Evolutionary conservation across 2,797 vertebrate species (phyloP).

Genomic region (Heteromormyrus szaboi): DNA sequence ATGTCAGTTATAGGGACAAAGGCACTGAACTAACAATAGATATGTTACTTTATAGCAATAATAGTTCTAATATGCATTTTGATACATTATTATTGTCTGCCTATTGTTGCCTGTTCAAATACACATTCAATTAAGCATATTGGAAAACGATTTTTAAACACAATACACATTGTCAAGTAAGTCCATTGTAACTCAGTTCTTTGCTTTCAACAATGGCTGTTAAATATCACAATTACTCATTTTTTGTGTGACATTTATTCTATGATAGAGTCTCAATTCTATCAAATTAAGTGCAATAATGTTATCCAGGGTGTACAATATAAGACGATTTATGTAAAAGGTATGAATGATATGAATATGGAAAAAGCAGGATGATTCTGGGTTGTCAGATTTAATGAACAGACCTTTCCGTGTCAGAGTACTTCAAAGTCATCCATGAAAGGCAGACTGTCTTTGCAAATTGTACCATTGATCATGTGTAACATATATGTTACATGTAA

Average conservation of each 20-base stretch:
- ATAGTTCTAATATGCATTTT: constrained; percentile 5
- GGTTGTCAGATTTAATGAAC: constrained; percentile 40
- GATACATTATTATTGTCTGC: neutral
- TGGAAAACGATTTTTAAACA: neutral
- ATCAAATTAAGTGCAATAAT: constrained; percentile 7
- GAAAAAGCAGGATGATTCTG: constrained; percentile 24
- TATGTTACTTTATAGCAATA: neutral
- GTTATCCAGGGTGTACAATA: neutral
- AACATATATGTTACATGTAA: neutral
- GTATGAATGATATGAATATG: constrained; percentile 20
- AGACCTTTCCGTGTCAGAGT: constrained; percentile 22
- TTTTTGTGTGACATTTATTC: constrained; percentile 19
- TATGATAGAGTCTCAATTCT: neutral
- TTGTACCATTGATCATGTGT: neutral
- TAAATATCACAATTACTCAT: constrained; percentile 4
- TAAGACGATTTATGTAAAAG: neutral
- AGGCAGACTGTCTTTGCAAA: constrained; percentile 5
- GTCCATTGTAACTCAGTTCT: neutral
- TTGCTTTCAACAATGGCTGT: constrained; percentile 11
- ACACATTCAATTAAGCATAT: neutral
- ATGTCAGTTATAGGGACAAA: neutral
- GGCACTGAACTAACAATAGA: neutral
- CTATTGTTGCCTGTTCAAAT: constrained; percentile 5
- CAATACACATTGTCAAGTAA: neutral
- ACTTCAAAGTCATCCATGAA: constrained; percentile 28